Evolutionary conservation across 1,140 invertebrate genomes (phyloP), one percentile per base, ranked within the genome.

Genomic region (Helicoverpa armigera): DNA sequence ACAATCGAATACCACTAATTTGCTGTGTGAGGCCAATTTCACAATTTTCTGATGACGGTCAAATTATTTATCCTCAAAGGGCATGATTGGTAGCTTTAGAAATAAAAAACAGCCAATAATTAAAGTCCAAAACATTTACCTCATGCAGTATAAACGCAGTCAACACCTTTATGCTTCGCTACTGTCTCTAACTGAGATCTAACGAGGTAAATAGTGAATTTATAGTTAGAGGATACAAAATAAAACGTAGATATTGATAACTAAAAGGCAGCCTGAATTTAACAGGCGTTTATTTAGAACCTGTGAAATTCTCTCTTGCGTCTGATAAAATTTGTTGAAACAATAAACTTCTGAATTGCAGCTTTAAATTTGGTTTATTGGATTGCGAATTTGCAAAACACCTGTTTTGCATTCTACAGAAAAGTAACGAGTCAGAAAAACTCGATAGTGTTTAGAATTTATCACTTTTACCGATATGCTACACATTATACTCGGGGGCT

Each of bases 191-290:
- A 72, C 43, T 79, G 50, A 12, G 14, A 54, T 31, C 31, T 31
- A 53, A 29, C n/a, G 35, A 50, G 50, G 23, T 72, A 54, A 72
- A 5, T 29, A 10, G 29, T 13, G 13, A 31, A 18, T 54, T 23
- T 72, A 72, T 72, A n/a, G n/a, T n/a, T n/a, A 10, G 4, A 53
- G 29, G 50, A 80, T 18, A 61, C 93, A 50, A 13, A 50, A 18
- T 50, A 50, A 67, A 69, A 50, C 4, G 9, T 43, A 35, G 3
- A 0, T 67, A 67, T 67, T 50, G 65, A 50, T 48, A 2, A 50
- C 11, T 67, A n/a, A 51, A 2, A 67, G 18, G n/a, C 31, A 61
- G 18, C 3, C 50, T 0, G 43, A 5, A 1, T 50, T 69, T 50
- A 48, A 18, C n/a, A 14, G 31, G 14, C n/a, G 14, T 5, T 65